Conservation (phyloP, 2,888 invertebrate species). For the Lutraria lutraria region DNA sequence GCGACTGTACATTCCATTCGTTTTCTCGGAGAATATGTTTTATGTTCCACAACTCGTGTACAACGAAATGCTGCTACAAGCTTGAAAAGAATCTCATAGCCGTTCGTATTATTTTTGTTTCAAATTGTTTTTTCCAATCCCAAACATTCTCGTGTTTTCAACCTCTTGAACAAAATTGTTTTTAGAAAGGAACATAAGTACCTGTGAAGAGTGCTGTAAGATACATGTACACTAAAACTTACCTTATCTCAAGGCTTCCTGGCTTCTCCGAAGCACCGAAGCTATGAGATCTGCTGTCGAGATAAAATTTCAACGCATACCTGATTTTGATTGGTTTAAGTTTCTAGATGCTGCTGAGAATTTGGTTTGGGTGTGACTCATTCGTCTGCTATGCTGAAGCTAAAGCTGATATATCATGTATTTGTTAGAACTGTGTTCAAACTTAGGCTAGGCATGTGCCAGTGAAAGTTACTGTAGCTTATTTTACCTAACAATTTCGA, state of each 20-base stretch:
- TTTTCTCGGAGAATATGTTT: slow-evolving; percentile 19
- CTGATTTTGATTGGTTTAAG: slow-evolving; percentile 49
- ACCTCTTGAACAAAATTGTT: not conserved
- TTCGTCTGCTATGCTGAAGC: slow-evolving; percentile 48
- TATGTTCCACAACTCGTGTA: slow-evolving; percentile 11
- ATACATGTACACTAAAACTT: slow-evolving; percentile 2
- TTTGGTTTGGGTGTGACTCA: slow-evolving; percentile 54
- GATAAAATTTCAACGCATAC: slow-evolving; percentile 49
- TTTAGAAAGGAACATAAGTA: not conserved
- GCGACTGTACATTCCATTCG: slow-evolving; percentile 31
- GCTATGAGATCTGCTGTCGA: slow-evolving; percentile 22
- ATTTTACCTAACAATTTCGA: slow-evolving; percentile 29
- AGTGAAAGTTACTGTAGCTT: slow-evolving; percentile 15
- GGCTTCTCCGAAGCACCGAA: not conserved
- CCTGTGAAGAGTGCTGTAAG: not conserved
- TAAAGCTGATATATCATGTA: not conserved
- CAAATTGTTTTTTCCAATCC: not conserved
- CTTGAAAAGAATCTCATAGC: slow-evolving; percentile 5
- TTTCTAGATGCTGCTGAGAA: slow-evolving; percentile 29
- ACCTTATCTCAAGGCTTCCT: not conserved
- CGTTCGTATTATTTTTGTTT: slow-evolving; percentile 1
- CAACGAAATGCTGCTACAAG: not conserved
- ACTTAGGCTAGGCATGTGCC: slow-evolving; percentile 6
- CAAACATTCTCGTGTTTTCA: not conserved
- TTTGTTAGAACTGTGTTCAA: not conserved